Evolutionary conservation across 2,797 vertebrate species (phyloP).

Genomic region (Tamandua tetradactyla): DNA sequence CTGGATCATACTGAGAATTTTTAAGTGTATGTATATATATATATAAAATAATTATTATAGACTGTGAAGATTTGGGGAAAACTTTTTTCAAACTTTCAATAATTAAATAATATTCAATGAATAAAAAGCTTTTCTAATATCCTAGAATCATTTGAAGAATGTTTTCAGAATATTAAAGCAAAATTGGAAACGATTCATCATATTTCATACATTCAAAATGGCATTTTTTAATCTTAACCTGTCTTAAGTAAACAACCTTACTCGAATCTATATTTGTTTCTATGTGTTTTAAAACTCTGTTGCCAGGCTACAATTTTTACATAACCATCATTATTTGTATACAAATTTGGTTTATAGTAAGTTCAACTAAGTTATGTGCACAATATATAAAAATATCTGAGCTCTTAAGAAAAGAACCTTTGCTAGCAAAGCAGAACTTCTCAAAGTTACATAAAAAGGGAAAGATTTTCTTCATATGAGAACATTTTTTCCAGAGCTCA

Average conservation of each 20-base stretch:
- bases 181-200: not conserved
- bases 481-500: not conserved
- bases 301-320: not conserved
- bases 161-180: not conserved
- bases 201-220: not conserved
- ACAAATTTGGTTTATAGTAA: not conserved
- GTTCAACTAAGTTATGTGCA: not conserved
- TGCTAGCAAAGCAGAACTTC: not conserved
- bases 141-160: not conserved
- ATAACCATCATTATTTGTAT: not conserved
- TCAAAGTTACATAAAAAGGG: constrained; percentile 27
- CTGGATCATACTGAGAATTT: not conserved
- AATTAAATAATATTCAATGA: not conserved
- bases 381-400: not conserved
- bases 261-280: not conserved
- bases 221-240: not conserved
- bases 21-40: not conserved
- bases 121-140: not conserved
- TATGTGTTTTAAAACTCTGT: not conserved
- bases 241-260: not conserved
- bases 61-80: not conserved
- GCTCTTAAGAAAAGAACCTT: not conserved
- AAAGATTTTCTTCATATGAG: constrained; percentile 14
- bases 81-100: not conserved
- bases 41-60: not conserved